Percentiles rank a stretch among this genome's conserved stretches.
These are phyloP conservation scores for Eublepharis macularius DNA, from an alignment of 2,113 vertebrate genomes.

Conservation along the genomic window DNA sequence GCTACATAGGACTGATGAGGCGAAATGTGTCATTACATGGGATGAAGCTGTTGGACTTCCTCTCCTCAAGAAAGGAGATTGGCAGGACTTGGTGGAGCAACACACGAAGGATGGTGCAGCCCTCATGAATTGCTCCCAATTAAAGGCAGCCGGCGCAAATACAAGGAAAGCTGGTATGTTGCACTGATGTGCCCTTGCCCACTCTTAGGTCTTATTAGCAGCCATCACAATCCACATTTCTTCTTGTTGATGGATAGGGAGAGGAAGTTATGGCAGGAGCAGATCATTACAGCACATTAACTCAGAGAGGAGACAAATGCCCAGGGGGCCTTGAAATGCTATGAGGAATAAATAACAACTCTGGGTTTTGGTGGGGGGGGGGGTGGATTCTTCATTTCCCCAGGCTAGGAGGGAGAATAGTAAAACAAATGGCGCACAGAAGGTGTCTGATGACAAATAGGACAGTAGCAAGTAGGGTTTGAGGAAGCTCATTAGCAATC, in stretches of 20 bases:
- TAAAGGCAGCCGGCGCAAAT: constrained; percentile 56
- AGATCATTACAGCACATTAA: constrained; percentile 68
- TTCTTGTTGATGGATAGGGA: constrained; percentile 58
- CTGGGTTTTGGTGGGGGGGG: constrained; percentile 54
- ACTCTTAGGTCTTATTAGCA: constrained; percentile 55
- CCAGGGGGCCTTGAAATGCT: constrained; percentile 66
- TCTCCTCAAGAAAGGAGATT: not conserved
- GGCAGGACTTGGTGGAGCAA: constrained; percentile 47
- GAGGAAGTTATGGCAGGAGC: constrained; percentile 48
- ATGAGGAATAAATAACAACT: constrained; percentile 70
- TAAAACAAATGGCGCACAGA: constrained; percentile 25
- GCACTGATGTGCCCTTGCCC: constrained; percentile 42
- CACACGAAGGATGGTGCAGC: not conserved
- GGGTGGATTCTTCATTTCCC: constrained; percentile 51
- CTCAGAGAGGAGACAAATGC: constrained; percentile 67
- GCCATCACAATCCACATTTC: constrained; percentile 51
- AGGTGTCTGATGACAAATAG: constrained; percentile 24
- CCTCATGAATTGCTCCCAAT: constrained; percentile 44
- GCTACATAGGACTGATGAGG: not conserved
- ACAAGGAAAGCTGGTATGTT: constrained; percentile 32
- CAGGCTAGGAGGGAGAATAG: constrained; percentile 50
- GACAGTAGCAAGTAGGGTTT: constrained; percentile 27
- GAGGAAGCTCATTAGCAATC: constrained; percentile 51
- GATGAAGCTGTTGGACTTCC: constrained; percentile 19
- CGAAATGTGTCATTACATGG: not conserved